Evolutionary conservation across 2,888 invertebrate species (phyloP).

Genomic region (Augiades crinisus): DNA sequence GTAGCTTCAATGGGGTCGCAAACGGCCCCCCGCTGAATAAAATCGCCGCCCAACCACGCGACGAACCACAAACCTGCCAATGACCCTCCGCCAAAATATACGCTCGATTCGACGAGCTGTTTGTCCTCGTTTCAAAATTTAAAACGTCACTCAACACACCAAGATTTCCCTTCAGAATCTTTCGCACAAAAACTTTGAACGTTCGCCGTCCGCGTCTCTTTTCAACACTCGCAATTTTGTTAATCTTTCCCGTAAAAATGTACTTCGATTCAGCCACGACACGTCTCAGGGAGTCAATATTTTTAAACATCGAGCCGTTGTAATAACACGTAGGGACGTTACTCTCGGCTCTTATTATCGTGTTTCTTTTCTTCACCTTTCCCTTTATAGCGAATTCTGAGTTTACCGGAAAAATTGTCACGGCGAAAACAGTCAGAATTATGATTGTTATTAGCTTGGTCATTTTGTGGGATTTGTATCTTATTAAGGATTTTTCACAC

Average conservation of each 20-base stretch:
- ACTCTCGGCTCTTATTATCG: conserved; percentile 65
- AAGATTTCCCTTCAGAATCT: conserved; percentile 71
- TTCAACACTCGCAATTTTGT: conserved; percentile 49
- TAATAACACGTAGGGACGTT: conserved; percentile 57
- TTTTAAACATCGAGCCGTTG: conserved; percentile 66
- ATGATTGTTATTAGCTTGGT: conserved; percentile 39
- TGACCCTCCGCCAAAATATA: conserved; percentile 61
- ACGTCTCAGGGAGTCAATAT: conserved; percentile 62
- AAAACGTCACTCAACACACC: conserved; percentile 68
- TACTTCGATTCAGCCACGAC: conserved; percentile 66
- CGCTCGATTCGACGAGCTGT: conserved; percentile 64
- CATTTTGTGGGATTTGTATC: conserved; percentile 45
- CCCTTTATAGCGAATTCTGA: conserved; percentile 65
- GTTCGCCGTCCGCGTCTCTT: conserved; percentile 51
- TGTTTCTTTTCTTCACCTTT: conserved; percentile 71
- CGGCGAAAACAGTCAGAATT: conserved; percentile 38
- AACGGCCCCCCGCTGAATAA: conserved; percentile 55
- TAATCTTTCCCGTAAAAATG: conserved; percentile 78
- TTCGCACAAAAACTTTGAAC: conserved; percentile 71
- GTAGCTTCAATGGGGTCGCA: conserved; percentile 57
- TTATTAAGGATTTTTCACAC: conserved; percentile 23
- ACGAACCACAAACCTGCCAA: conserved; percentile 41
- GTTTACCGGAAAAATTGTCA: conserved; percentile 43
- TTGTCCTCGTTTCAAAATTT: conserved; percentile 67
- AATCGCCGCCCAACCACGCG: conserved; percentile 59